Base-by-base conservation (phyloP, 1,140 invertebrate species). In the Eumaeus atala region DNA sequence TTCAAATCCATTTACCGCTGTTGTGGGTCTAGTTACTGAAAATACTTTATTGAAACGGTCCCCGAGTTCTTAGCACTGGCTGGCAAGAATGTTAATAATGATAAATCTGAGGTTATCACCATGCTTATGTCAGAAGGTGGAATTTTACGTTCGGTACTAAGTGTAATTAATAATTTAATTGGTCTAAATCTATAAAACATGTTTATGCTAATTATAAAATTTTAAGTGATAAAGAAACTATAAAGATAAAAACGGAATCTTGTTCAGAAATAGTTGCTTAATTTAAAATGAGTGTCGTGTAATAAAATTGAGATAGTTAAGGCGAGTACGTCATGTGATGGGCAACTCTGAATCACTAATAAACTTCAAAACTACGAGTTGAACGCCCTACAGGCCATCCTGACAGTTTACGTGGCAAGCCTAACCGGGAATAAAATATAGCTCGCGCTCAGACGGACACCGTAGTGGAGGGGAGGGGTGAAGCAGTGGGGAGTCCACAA, bases 371-470 rank as follows among this genome's bases (percentile, higher is more conserved):
- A 38, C 8, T 51, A 51, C 37, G 10, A 83, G 82, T 83, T 85
- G 79, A 85, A 83, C 69, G 82, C 72, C 79, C 79, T 79, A 62
- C 64, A 76, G 66, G 67, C 72, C 67, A 81, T 84, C 75, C 79
- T 85, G 82, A 81, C 79, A 85, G 82, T 84, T 83, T 84, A 80
- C 77, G 72, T 70, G 67, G 71, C 74, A 69, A 73, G 69, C 75
- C 74, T 72, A 72, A 74, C 67, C 74, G 68, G 72, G 78, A 76
- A 81, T 85, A 80, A 85, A 83, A 83, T 83, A 85, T 85, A 78
- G 78, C 77, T 76, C 76, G 71, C 74, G 74, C 71, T 75, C 79
- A 80, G 77, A 76, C 78, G 72, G 65, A 69, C 63, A 74, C 70
- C 70, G 69, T 62, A 57, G 66, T 49, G 65, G 28, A 62, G 62